Percentiles rank a stretch among this genome's conserved stretches.
Evolutionary conservation across 2,113 vertebrate species (phyloP).

Genomic region (Lepus europaeus): DNA sequence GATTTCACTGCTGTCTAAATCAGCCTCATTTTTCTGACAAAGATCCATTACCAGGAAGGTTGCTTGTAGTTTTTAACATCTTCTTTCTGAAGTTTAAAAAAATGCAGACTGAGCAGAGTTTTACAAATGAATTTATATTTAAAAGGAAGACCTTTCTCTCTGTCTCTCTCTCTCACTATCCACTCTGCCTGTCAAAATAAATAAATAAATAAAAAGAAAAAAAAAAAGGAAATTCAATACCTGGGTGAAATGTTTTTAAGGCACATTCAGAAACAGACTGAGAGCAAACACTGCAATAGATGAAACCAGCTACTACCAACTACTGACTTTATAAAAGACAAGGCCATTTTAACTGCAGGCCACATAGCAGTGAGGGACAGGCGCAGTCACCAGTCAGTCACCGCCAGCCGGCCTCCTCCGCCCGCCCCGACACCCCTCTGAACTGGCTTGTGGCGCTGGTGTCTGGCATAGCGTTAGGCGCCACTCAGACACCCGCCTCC

Average conservation of each 20-base stretch:
- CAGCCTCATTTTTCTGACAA: conserved; percentile 62
- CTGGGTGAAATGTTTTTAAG: conserved; percentile 8
- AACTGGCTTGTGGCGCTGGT: background rate
- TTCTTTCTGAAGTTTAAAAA: conserved; percentile 75
- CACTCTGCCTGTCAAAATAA: too few species aligned
- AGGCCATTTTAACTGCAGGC: conserved; percentile 1
- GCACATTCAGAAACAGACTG: background rate
- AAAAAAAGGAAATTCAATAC: conserved; percentile 2
- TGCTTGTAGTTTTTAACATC: conserved; percentile 65
- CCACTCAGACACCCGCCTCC: too few species aligned
- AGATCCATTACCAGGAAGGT: conserved; percentile 75
- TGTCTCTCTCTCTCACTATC: too few species aligned
- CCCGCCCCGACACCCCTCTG: background rate
- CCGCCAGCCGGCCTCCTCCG: background rate
- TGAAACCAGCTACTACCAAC: background rate
- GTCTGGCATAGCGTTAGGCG: too few species aligned
- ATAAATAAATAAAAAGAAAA: background rate
- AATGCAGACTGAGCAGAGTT: background rate
- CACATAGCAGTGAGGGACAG: background rate
- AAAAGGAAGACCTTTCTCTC: background rate
- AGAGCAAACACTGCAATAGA: conserved; percentile 6
- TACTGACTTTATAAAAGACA: conserved; percentile 3
- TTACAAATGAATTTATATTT: background rate
- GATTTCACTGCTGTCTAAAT: conserved; percentile 56
- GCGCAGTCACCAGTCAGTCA: background rate